Evolutionary conservation across 1,140 invertebrate species (phyloP).

Genomic region (Triops longicaudatus): DNA sequence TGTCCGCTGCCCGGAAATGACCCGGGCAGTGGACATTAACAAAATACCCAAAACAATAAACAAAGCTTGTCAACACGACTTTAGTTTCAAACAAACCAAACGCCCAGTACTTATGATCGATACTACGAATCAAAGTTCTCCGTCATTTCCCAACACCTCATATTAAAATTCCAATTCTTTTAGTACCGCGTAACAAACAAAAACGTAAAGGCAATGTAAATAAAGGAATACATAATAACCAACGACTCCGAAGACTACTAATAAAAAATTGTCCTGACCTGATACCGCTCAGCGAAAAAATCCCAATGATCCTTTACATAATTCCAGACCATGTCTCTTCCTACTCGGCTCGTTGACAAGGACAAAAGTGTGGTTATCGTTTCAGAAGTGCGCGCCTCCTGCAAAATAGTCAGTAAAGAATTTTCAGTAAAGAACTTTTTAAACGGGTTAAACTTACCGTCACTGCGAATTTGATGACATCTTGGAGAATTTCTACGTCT

Average conservation of each 20-base stretch:
- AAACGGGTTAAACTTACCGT: slow-evolving; percentile 51
- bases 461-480: slow-evolving; percentile 80
- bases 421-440: neutral
- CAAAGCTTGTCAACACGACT: no score
- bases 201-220: no score
- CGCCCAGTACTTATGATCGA: no score
- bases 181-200: no score
- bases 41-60: no score
- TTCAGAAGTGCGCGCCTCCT: slow-evolving; percentile 85
- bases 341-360: slow-evolving; percentile 62
- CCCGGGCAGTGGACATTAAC: no score
- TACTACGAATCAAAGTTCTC: no score
- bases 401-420: slow-evolving; percentile 37
- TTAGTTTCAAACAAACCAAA: no score
- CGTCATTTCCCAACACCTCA: no score
- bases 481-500: slow-evolving; percentile 57
- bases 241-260: neutral
- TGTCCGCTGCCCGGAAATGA: no score
- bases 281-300: slow-evolving; percentile 17
- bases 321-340: slow-evolving; percentile 77
- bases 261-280: neutral
- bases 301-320: slow-evolving; percentile 73
- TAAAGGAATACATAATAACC: neutral
- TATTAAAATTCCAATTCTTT: no score
- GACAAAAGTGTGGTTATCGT: slow-evolving; percentile 60